Conservation (phyloP, 2,113 vertebrate species). For the Fregata magnificens region DNA sequence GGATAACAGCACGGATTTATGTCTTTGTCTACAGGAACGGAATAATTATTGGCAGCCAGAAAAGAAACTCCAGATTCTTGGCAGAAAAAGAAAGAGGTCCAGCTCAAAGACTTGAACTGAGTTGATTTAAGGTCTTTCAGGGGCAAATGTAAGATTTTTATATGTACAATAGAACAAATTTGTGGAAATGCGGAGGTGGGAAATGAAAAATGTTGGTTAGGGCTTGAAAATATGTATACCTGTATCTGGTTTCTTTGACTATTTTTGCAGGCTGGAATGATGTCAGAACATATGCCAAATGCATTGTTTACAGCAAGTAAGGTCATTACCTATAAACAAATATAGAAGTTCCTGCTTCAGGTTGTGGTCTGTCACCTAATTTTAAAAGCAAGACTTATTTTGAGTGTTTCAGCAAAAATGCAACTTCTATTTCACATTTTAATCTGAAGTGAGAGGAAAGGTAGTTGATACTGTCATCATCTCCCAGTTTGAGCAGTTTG, state of each 20-base stretch:
- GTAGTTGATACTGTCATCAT: neutral
- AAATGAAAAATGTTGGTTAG: neutral
- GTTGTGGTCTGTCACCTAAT: neutral
- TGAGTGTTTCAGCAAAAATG: neutral
- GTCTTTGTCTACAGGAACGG: slow-evolving; percentile 45
- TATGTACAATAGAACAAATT: neutral
- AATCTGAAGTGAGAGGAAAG: neutral
- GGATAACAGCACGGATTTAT: slow-evolving; percentile 39
- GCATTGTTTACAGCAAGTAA: neutral
- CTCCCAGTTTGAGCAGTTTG: neutral
- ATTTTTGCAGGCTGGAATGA: neutral
- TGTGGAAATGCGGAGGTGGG: neutral
- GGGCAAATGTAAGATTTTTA: neutral
- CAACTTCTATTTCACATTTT: neutral
- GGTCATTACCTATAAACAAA: neutral
- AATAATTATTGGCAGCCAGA: slow-evolving; percentile 50
- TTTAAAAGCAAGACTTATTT: neutral
- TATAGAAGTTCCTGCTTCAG: neutral
- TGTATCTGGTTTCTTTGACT: neutral
- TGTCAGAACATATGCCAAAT: neutral
- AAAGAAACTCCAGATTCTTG: slow-evolving; percentile 48
- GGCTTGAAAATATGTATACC: neutral
- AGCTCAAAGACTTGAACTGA: neutral
- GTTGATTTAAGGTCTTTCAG: neutral
- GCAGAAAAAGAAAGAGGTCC: slow-evolving; percentile 7